A percentile compares a stretch with the other conserved stretches of the same genome.
Evolutionary conservation across 2,888 invertebrate genomes (phyloP).

Genomic region (Agrochola macilenta): DNA sequence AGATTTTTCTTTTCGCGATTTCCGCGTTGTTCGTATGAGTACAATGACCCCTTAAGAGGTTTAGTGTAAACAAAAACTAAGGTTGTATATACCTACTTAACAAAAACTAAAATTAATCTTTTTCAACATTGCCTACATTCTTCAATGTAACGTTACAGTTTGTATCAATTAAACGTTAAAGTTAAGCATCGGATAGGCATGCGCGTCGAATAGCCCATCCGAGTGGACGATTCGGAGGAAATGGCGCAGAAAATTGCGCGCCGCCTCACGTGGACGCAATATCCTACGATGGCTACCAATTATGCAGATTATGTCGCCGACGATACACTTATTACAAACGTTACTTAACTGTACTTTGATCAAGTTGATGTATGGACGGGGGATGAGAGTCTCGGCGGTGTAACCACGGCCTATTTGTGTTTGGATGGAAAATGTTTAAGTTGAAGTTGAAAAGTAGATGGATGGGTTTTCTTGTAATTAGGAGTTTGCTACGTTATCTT

Average conservation of each 20-base stretch:
- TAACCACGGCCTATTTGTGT: conserved; percentile 13
- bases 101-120: not conserved
- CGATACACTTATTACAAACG: conserved; percentile 82
- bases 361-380: conserved; percentile 23
- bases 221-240: conserved; percentile 86
- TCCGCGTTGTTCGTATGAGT: no score
- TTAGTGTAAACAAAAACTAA: no score
- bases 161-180: conserved; percentile 82
- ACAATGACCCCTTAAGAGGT: no score
- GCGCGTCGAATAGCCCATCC: conserved; percentile 77
- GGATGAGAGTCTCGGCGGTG: conserved; percentile 31
- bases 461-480: not conserved
- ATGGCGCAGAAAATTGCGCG: conserved; percentile 90
- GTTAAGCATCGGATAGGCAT: conserved; percentile 75
- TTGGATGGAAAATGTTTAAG: conserved; percentile 12
- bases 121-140: conserved; percentile 7
- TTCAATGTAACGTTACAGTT: conserved; percentile 57
- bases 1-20: no score
- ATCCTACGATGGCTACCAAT: conserved; percentile 89
- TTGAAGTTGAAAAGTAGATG: not conserved
- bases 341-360: conserved; percentile 71
- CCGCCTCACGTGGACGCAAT: conserved; percentile 88
- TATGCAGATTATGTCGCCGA: conserved; percentile 88
- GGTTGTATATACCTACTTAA: no score
- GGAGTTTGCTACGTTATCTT: not conserved